phyloP scores from a whole-genome alignment of 92 coral and sea anemone species.

The Phenganax subtilis region DNA sequence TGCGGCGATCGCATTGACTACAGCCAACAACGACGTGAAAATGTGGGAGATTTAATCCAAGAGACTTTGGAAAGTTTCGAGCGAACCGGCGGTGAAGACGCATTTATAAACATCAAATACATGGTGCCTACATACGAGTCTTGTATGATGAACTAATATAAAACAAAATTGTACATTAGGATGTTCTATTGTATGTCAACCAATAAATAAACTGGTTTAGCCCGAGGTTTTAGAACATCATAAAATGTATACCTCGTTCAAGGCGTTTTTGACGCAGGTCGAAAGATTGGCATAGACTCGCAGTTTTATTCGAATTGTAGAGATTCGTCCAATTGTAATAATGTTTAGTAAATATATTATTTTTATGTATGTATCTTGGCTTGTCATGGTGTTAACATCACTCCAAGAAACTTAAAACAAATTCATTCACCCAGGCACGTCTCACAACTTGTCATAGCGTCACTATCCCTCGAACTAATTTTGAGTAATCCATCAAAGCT shows the following conservation, averaged over 20 bases:
- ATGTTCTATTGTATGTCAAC: slow-evolving; percentile 4
- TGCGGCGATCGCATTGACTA: slow-evolving; percentile 98
- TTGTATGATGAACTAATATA: slow-evolving; percentile 74
- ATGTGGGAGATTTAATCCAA: slow-evolving; percentile 90
- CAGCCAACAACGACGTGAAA: slow-evolving; percentile 97
- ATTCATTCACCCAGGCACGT: not conserved
- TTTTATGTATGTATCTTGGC: too few relatives aligned
- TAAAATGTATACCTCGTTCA: not conserved
- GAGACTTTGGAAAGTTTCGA: slow-evolving; percentile 92
- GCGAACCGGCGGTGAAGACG: slow-evolving; percentile 87
- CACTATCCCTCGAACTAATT: too few relatives aligned
- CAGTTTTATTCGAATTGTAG: too few relatives aligned
- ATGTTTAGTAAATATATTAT: too few relatives aligned
- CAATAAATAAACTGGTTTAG: slow-evolving; percentile 37
- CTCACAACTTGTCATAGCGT: not conserved
- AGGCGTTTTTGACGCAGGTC: not conserved
- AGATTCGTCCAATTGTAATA: too few relatives aligned
- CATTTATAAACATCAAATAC: slow-evolving; percentile 98
- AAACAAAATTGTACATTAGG: slow-evolving; percentile 32
- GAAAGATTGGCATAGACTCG: too few relatives aligned
- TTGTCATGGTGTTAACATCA: too few relatives aligned
- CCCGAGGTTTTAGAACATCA: not conserved
- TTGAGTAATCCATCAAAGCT: slow-evolving; percentile 5
- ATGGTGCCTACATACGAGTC: slow-evolving; percentile 99
- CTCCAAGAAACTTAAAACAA: not conserved